These are phyloP conservation scores for Lota lota DNA, from an alignment of 2,113 vertebrate genomes.

Conservation along the genomic window DNA sequence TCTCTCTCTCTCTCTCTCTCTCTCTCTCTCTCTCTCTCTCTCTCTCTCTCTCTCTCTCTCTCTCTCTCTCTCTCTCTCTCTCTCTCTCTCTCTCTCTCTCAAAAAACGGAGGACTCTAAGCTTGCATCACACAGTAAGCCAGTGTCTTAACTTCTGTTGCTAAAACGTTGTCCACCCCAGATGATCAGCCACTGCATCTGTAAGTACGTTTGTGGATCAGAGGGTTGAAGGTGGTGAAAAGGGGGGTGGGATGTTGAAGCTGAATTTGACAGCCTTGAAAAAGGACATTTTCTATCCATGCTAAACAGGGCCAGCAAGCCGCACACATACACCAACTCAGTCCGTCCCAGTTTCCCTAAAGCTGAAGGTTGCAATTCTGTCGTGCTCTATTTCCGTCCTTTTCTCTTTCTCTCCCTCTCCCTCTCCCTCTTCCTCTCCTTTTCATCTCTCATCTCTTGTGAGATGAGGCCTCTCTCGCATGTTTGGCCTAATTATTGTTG, in stretches of 20 bases:
- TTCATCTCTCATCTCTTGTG: slow-evolving; percentile 73
- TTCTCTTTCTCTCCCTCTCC: slow-evolving; percentile 59
- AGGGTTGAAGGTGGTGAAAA: slow-evolving; percentile 38
- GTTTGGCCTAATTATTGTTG: slow-evolving; percentile 44
- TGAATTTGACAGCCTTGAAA: slow-evolving; percentile 57
- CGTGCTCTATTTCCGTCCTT: slow-evolving; percentile 64
- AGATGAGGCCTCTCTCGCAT: slow-evolving; percentile 78
- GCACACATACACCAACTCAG: slow-evolving; percentile 62
- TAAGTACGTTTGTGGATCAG: slow-evolving; percentile 33
- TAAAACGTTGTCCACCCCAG: slow-evolving; percentile 20
- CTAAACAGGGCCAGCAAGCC: slow-evolving; percentile 43
- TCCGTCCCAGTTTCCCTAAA: slow-evolving; percentile 74
- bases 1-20: background rate
- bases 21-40: slow-evolving; percentile 29
- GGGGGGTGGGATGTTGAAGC: slow-evolving; percentile 46
- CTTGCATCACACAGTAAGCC: slow-evolving; percentile 33
- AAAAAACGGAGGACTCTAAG: slow-evolving; percentile 9
- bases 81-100: background rate
- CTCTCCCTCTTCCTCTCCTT: slow-evolving; percentile 53
- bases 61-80: background rate
- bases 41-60: background rate
- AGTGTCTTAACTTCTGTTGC: slow-evolving; percentile 34
- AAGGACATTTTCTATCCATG: slow-evolving; percentile 40
- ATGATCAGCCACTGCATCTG: slow-evolving; percentile 32
- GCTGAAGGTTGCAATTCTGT: slow-evolving; percentile 75